Evolutionary conservation across 2,113 vertebrate genomes (phyloP).

Genomic region (mouse (Mus musculus)): DNA sequence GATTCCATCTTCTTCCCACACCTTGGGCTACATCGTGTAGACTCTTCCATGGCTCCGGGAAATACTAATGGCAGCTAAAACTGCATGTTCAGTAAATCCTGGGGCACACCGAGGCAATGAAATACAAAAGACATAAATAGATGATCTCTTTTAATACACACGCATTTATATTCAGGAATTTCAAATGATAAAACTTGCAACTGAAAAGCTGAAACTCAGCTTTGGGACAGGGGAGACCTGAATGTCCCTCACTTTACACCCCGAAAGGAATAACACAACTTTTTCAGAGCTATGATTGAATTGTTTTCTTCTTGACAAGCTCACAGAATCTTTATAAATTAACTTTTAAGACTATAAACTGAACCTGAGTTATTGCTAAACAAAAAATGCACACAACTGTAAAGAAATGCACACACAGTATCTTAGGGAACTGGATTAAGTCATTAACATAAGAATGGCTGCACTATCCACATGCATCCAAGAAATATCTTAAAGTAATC

Average conservation of each 20-base stretch:
- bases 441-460: neutral
- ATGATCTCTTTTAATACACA: neutral
- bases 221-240: neutral
- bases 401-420: neutral
- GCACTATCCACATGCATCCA: neutral
- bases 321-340: neutral
- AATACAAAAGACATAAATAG: neutral
- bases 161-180: neutral
- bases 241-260: neutral
- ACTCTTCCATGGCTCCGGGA: neutral
- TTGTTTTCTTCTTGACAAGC: neutral
- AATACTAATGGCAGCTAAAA: neutral
- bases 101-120: neutral
- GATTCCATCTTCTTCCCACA: neutral
- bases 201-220: neutral
- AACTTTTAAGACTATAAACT: neutral
- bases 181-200: neutral
- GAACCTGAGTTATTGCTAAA: neutral
- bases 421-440: neutral
- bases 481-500: slow-evolving; percentile 20
- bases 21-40: neutral
- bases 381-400: neutral
- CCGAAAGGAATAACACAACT: neutral
- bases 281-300: neutral
- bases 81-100: neutral